Percentiles rank a stretch among this genome's conserved stretches.
phyloP scores from a whole-genome alignment of 2,888 invertebrate species.

The Onthophagus sagittarius region DNA sequence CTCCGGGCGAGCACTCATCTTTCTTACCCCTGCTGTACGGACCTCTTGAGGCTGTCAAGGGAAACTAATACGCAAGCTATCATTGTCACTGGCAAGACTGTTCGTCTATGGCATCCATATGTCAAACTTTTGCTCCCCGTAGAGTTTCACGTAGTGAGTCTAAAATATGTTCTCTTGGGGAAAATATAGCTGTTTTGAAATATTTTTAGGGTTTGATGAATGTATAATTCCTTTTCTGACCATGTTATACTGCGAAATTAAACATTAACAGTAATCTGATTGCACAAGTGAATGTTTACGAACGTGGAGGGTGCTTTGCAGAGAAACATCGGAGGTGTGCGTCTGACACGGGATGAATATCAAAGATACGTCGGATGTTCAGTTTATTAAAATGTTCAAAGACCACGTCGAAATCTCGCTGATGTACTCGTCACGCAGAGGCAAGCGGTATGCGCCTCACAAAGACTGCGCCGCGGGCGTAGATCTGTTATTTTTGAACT shows the following conservation, averaged over 20 bases:
- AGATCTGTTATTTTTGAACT: slow-evolving; percentile 47
- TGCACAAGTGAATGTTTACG: neutral
- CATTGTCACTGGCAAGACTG: slow-evolving; percentile 41
- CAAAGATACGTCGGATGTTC: slow-evolving; percentile 27
- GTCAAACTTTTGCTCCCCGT: slow-evolving; percentile 36
- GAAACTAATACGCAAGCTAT: slow-evolving; percentile 43
- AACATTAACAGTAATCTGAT: neutral
- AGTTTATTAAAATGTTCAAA: slow-evolving; percentile 47
- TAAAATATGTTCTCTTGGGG: neutral
- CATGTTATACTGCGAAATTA: too few relatives aligned
- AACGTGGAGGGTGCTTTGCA: neutral
- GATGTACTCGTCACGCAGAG: slow-evolving; percentile 37
- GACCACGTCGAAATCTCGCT: slow-evolving; percentile 36
- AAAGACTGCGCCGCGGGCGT: slow-evolving; percentile 44
- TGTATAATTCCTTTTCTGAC: too few relatives aligned
- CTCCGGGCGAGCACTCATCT: neutral
- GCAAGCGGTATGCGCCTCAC: slow-evolving; percentile 40
- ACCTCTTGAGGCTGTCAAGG: slow-evolving; percentile 25
- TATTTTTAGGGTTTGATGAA: neutral
- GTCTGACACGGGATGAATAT: slow-evolving; percentile 26
- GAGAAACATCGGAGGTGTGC: slow-evolving; percentile 12
- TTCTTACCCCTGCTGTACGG: slow-evolving; percentile 17
- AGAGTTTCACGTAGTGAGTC: neutral
- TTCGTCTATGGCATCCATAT: slow-evolving; percentile 38
- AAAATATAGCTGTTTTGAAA: neutral